These are phyloP conservation scores for Drosophila diplacantha DNA, from an alignment of 2,888 invertebrate species.

Conservation along the genomic window DNA sequence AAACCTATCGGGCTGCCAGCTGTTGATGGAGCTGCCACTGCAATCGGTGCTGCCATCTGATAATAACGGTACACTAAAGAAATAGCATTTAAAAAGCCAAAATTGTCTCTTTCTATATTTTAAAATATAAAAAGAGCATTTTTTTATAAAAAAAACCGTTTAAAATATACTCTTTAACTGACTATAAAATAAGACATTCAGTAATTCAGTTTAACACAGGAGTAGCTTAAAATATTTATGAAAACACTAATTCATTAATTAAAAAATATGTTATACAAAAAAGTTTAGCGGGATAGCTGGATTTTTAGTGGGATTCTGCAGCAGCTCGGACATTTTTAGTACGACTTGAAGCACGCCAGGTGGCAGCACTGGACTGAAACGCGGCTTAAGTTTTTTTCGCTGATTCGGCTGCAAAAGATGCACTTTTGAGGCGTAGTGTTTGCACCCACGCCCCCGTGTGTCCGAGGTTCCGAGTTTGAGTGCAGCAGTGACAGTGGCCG, in stretches of 20 bases:
- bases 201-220: too few relatives aligned
- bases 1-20: constrained; percentile 5
- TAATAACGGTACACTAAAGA: constrained; percentile 5
- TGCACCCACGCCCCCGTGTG: constrained; percentile 27
- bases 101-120: background rate
- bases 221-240: too few relatives aligned
- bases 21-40: constrained; percentile 12
- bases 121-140: too few relatives aligned
- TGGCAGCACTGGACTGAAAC: constrained; percentile 26
- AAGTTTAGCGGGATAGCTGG: background rate
- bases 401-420: constrained; percentile 34
- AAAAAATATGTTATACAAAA: background rate
- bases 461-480: constrained; percentile 16
- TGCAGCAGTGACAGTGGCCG: constrained; percentile 22
- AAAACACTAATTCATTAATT: background rate
- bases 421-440: constrained; percentile 35
- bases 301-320: background rate
- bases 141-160: too few relatives aligned
- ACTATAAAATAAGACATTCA: too few relatives aligned
- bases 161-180: too few relatives aligned
- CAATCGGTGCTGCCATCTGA: background rate
- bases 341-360: background rate
- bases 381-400: constrained; percentile 31
- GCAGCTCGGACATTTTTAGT: background rate
- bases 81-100: background rate